A percentile compares a stretch with the other conserved stretches of the same genome.
Evolutionary conservation across 2,797 vertebrate genomes (phyloP).

Genomic region (Fringilla coelebs): DNA sequence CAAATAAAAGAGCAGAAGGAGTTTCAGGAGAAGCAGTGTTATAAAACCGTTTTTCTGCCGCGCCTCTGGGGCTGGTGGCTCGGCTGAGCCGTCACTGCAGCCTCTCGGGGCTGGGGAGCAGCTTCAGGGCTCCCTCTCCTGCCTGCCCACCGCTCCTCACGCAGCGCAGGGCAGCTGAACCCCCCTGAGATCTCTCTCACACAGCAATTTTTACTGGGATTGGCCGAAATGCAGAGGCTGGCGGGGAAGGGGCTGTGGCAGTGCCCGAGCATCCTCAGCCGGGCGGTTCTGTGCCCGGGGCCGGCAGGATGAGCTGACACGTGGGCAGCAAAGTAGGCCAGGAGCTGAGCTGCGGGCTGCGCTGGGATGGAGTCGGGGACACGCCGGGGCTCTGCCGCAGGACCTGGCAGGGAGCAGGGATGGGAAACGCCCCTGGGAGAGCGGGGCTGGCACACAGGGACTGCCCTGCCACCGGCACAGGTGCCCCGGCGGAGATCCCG

Average conservation of each 20-base stretch:
- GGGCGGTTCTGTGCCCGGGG: not conserved
- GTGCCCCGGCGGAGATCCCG: not conserved
- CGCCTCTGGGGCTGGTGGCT: not conserved
- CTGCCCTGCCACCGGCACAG: fast-evolving
- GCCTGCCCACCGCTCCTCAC: fast-evolving
- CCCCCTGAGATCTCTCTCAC: fast-evolving
- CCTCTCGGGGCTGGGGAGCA: not conserved
- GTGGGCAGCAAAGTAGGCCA: not conserved
- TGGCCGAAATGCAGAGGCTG: not conserved
- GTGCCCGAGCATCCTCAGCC: not conserved
- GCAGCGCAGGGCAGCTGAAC: not conserved
- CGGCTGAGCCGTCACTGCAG: not conserved
- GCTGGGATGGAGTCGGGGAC: not conserved
- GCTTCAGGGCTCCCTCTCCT: not conserved
- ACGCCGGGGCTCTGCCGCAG: not conserved
- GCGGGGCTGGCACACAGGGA: not conserved
- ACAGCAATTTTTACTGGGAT: fast-evolving
- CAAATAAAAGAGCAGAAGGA: not conserved
- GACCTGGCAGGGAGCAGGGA: fast-evolving
- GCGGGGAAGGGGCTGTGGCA: not conserved
- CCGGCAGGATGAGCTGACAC: not conserved
- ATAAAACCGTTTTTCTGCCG: not conserved
- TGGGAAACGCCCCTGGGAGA: fast-evolving
- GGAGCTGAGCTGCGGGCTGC: not conserved
- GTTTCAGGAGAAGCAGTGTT: not conserved